Evolutionary conservation across 64 coral and sea anemone genomes (phyloP).

Genomic region (Anthopleura sola): DNA sequence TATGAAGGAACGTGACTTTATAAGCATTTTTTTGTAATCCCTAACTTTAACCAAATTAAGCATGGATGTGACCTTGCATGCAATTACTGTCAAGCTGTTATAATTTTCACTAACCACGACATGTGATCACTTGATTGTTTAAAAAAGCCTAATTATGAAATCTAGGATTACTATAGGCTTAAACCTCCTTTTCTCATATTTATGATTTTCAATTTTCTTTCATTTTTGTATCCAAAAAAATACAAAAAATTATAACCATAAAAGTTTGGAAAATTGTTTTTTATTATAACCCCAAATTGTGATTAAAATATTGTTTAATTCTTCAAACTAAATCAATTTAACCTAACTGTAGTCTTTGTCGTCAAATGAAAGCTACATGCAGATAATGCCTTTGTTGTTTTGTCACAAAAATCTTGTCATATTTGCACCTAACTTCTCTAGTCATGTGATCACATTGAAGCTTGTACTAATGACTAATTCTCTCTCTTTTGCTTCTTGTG

Average conservation of each 20-base stretch:
- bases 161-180: not conserved
- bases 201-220: not conserved
- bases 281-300: not conserved
- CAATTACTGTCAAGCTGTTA: not conserved
- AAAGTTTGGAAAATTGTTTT: not conserved
- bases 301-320: not conserved
- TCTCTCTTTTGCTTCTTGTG: not conserved
- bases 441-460: constrained; percentile 23
- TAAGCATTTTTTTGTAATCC: not conserved
- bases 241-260: not conserved
- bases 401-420: not conserved
- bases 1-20: not conserved
- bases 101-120: not conserved
- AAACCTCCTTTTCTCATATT: not conserved
- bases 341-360: not conserved
- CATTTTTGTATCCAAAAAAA: not conserved
- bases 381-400: constrained; percentile 3
- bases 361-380: constrained; percentile 21
- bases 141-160: not conserved
- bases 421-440: not conserved
- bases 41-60: constrained; percentile 14
- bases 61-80: constrained; percentile 1
- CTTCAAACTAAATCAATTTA: not conserved
- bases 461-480: not conserved
- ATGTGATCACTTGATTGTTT: constrained; percentile 22